Evolutionary conservation across 2,113 vertebrate genomes (phyloP).

Genomic region (Diphyllodes magnificus): DNA sequence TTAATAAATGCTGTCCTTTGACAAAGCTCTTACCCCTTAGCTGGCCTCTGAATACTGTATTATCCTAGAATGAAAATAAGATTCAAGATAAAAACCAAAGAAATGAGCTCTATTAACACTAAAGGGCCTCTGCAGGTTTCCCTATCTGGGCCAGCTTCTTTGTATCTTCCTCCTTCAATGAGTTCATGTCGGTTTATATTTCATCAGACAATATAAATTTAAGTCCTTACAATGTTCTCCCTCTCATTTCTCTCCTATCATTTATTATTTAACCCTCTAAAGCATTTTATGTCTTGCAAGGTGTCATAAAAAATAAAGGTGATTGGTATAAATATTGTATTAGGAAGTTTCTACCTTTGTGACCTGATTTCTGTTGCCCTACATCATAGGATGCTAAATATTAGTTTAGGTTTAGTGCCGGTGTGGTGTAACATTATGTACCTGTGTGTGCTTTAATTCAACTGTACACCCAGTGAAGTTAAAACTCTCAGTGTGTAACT

Average conservation of each 20-base stretch:
- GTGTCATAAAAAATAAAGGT: not conserved
- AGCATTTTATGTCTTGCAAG: constrained; percentile 3
- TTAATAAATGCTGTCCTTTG: constrained; percentile 10
- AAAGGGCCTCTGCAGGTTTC: not conserved
- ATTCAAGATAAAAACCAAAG: not conserved
- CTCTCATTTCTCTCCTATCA: not conserved
- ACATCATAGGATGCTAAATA: not conserved
- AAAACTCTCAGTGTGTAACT: not conserved
- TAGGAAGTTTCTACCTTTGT: not conserved
- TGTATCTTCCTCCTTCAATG: not conserved
- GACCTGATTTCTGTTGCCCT: not conserved
- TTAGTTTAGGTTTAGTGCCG: not conserved
- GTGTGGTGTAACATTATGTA: not conserved
- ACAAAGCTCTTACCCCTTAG: not conserved
- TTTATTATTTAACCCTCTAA: constrained; percentile 53
- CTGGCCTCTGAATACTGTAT: not conserved
- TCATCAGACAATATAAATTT: not conserved
- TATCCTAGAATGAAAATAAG: not conserved
- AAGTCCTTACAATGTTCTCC: not conserved
- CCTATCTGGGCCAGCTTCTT: not conserved
- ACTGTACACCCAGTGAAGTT: fast-evolving
- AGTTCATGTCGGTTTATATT: not conserved
- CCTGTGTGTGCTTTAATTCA: not conserved
- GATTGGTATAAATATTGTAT: constrained; percentile 20
- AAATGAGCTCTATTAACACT: not conserved